phyloP scores from a whole-genome alignment of 1,140 invertebrate species.

The Hyles vespertilio region DNA sequence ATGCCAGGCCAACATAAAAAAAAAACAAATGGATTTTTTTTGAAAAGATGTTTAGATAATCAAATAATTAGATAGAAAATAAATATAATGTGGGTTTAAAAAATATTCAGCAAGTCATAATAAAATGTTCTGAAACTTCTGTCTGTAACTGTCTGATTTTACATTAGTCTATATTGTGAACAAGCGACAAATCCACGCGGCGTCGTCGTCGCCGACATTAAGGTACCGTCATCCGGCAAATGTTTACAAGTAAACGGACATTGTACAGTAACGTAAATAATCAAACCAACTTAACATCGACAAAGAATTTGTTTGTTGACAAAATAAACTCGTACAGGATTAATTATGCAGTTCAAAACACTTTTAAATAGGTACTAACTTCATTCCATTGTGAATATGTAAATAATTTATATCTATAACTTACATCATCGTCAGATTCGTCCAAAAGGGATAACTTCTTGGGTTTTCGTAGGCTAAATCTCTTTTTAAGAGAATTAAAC shows the following conservation, averaged over 20 bases:
- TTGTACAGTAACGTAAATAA: constrained; percentile 52
- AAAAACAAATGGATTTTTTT: too few relatives aligned
- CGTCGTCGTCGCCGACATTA: too few relatives aligned
- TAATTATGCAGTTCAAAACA: constrained; percentile 2
- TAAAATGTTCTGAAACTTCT: too few relatives aligned
- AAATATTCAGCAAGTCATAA: too few relatives aligned
- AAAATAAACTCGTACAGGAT: constrained; percentile 40
- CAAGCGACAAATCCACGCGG: too few relatives aligned
- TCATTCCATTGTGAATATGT: constrained; percentile 10
- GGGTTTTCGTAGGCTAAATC: constrained; percentile 31
- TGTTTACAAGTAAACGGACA: constrained; percentile 50
- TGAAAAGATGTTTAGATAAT: too few relatives aligned
- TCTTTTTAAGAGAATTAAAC: constrained; percentile 33
- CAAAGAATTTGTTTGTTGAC: constrained; percentile 60
- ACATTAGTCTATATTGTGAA: too few relatives aligned
- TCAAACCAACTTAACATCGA: constrained; percentile 38
- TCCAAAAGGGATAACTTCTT: neutral
- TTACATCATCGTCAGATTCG: constrained; percentile 1
- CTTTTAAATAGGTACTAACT: too few relatives aligned
- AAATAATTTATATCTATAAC: neutral
- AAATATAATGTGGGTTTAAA: too few relatives aligned
- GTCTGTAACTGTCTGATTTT: too few relatives aligned
- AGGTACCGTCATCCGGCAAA: constrained; percentile 31
- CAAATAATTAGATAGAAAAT: too few relatives aligned
- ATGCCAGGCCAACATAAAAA: too few relatives aligned